These are phyloP conservation scores for Cochlearius cochlearius DNA, from an alignment of 2,113 vertebrate species.

Conservation along the genomic window DNA sequence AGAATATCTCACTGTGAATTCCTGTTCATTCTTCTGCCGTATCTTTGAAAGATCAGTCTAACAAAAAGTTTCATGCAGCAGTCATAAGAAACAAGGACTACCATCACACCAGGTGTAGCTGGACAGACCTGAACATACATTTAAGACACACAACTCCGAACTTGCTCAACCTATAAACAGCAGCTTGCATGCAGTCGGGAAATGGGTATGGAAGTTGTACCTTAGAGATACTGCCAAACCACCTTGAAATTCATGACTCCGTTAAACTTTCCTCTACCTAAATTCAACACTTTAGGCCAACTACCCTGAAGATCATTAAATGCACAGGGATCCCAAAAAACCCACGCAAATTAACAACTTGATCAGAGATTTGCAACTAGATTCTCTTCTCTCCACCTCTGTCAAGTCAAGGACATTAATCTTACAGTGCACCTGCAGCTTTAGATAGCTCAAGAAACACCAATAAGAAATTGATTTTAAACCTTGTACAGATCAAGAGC, in stretches of 20 bases:
- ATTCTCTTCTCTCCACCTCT: background rate
- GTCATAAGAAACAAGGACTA: background rate
- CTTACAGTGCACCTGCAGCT: background rate
- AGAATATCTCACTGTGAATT: background rate
- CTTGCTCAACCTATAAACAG: background rate
- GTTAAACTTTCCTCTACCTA: background rate
- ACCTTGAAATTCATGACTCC: background rate
- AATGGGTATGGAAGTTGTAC: background rate
- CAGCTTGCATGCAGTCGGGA: background rate
- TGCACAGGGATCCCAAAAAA: background rate
- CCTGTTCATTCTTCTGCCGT: background rate
- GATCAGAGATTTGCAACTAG: background rate
- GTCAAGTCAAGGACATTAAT: background rate
- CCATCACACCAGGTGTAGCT: background rate
- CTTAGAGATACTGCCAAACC: background rate
- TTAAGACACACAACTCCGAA: background rate
- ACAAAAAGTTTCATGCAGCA: background rate
- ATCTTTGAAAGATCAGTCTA: background rate
- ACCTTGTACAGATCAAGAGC: background rate
- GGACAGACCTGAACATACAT: background rate
- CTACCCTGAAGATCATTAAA: background rate
- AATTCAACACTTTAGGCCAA: background rate
- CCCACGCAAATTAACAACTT: background rate
- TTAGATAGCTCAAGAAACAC: background rate
- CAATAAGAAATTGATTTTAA: background rate